phyloP scores from a whole-genome alignment of 2,888 invertebrate species.

The Heterodera filipjevi region DNA sequence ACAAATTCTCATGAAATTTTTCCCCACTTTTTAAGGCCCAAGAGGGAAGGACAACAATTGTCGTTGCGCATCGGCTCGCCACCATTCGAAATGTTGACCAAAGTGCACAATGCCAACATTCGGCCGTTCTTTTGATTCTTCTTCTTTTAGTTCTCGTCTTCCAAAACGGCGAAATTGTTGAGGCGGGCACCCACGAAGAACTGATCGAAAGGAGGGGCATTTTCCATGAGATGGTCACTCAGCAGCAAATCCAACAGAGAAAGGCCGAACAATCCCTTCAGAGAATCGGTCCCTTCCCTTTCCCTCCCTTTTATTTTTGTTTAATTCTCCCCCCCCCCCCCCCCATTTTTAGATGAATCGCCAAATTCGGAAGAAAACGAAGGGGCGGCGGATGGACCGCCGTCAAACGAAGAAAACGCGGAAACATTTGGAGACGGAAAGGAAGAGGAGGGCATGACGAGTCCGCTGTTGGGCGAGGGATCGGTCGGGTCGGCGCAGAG shows the following conservation, averaged over 20 bases:
- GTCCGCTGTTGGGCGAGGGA: conserved; percentile 12
- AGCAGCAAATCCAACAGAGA: conserved; percentile 64
- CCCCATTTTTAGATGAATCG: conserved; percentile 2
- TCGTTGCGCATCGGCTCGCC: conserved; percentile 69
- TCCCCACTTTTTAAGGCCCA: conserved; percentile 58
- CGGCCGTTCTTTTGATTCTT: conserved; percentile 41
- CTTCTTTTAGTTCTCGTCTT: conserved; percentile 35
- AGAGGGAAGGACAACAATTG: conserved; percentile 68
- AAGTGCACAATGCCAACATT: conserved; percentile 54
- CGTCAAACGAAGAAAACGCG: background rate
- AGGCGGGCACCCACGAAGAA: conserved; percentile 68
- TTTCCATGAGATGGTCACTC: conserved; percentile 68
- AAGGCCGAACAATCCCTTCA: conserved; percentile 35
- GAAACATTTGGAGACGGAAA: background rate
- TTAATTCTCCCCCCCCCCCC: no score
- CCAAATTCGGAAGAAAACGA: background rate
- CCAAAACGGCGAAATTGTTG: conserved; percentile 66
- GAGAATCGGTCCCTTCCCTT: background rate
- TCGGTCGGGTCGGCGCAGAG: background rate
- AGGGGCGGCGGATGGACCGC: background rate
- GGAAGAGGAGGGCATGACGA: background rate
- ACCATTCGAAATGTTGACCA: conserved; percentile 70
- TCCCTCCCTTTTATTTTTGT: background rate
- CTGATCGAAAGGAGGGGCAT: conserved; percentile 64
- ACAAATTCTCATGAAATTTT: conserved; percentile 14